Conservation (phyloP, 2,113 vertebrate species). For the Ciconia stormi region DNA sequence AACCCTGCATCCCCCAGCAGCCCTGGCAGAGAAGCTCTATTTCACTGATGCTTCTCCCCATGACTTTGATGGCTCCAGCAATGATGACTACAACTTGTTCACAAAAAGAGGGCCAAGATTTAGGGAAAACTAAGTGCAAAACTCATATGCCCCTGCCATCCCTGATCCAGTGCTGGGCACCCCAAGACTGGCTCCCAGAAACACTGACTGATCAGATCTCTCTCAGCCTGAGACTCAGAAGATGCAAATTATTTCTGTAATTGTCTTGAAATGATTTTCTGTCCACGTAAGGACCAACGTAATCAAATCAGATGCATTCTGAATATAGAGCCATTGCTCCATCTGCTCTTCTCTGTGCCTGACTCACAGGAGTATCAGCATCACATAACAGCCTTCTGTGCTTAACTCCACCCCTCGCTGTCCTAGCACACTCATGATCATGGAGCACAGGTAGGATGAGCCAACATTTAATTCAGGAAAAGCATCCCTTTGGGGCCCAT, state of each 20-base stretch:
- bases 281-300: neutral
- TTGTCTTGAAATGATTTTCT: neutral
- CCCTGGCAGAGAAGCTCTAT: neutral
- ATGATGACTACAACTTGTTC: neutral
- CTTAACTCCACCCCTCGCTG: neutral
- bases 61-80: neutral
- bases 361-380: neutral
- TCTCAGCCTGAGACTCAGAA: neutral
- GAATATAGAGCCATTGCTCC: neutral
- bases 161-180: neutral
- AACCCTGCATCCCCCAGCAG: neutral
- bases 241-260: neutral
- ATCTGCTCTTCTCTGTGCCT: neutral
- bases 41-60: neutral
- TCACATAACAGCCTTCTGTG: neutral
- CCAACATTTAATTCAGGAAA: neutral
- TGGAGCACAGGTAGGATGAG: neutral
- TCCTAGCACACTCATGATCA: rapidly evolving
- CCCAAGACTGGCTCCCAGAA: neutral
- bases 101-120: neutral
- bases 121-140: neutral
- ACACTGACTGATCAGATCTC: neutral
- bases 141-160: neutral
- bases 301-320: neutral
- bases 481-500: neutral